Base-by-base conservation (phyloP, 2,797 vertebrate species). In the Strix occidentalis region DNA sequence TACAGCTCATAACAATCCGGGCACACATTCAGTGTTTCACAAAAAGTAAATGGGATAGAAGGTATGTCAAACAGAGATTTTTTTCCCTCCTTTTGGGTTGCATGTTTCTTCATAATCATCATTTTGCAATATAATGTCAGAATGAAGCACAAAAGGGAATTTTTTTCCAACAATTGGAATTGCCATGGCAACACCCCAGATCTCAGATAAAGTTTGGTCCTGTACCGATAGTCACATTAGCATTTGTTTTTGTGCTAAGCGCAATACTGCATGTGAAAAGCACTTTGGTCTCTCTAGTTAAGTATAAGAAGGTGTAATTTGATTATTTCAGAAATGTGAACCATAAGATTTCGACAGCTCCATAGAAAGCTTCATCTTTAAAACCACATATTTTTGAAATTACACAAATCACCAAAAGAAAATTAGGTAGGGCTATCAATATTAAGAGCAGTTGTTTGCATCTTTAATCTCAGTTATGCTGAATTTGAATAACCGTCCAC, bases 101-200 rank as follows among this genome's bases (percentile, higher is more conserved):
- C 48, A 24, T 94, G 87, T 84, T 95, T 96, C 95, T 96, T 97
- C 96, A 94, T 97, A 97, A 96, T 93, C 92, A 94, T 94, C 39
- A 92, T 96, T 98, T 98, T 94, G 94, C 95, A 96, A 97, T 91
- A 84, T 94, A 97, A 97, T 97, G 94, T 97, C 95, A 98, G 96
- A 95, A 83, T 53, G 94, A 98, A 97, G 96, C 96, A 96, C 95
- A 94, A 95, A 96, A 96, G 95, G 72, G 95, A 95, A 61, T 80
- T 95, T 97, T 97, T 97, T 96, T 96, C 96, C 96, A 98, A 95
- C 76, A 90, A 98, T 96, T 95, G 95, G 95, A 96, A 98, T 98
- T 98, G 96, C 98, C 98, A 98, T 98, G 95, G 98, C 97, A 98
- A 98, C 98, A 97, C 96, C 97, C 97, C 95, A 97, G 96, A 97